phyloP scores from a whole-genome alignment of 2,113 vertebrate species.

The Microtus montanus region DNA sequence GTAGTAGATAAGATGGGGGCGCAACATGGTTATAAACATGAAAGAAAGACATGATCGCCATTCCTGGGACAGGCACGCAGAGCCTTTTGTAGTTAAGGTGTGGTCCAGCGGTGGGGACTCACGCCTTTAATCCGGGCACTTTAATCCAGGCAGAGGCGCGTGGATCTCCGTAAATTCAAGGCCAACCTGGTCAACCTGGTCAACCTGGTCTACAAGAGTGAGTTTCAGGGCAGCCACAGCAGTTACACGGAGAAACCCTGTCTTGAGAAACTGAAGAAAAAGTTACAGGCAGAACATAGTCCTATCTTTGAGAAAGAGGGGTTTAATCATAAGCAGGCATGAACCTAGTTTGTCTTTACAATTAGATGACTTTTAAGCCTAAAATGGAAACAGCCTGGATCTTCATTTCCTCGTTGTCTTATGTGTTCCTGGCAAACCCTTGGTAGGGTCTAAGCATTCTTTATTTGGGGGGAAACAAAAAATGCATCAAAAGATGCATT shows the following conservation, averaged over 20 bases:
- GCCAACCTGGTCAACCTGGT: neutral
- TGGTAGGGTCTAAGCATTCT: neutral
- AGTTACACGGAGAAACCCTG: too few relatives aligned
- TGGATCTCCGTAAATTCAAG: neutral
- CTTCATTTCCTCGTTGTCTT: neutral
- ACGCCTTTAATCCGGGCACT: too few relatives aligned
- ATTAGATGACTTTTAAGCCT: neutral
- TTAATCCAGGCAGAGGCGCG: neutral
- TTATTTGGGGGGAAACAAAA: neutral
- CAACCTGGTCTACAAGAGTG: neutral
- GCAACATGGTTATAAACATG: neutral
- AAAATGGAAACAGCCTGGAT: neutral
- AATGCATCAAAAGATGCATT: neutral
- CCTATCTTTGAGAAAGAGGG: neutral
- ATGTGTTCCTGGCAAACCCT: neutral
- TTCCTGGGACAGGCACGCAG: neutral
- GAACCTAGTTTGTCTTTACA: neutral
- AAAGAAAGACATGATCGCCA: neutral
- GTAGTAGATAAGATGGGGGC: too few relatives aligned
- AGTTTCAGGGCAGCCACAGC: too few relatives aligned
- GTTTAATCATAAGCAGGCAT: neutral
- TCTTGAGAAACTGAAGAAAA: too few relatives aligned
- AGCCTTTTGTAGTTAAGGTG: neutral
- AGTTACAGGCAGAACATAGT: neutral
- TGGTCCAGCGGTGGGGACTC: too few relatives aligned